These are phyloP conservation scores for Podargus strigoides DNA, from an alignment of 2,797 vertebrate species.

Conservation along the genomic window DNA sequence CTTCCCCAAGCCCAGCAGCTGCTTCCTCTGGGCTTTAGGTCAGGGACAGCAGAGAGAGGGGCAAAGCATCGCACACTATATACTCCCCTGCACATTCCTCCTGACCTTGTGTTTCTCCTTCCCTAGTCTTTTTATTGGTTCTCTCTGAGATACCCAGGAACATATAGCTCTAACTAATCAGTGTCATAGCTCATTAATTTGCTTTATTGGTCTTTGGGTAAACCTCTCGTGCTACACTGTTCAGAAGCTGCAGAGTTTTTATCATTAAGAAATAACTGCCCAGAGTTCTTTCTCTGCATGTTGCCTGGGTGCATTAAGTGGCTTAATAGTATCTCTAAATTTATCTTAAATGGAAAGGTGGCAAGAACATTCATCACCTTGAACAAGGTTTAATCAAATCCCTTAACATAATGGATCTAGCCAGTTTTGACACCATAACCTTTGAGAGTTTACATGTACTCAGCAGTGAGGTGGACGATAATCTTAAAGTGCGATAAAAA, in stretches of 20 bases:
- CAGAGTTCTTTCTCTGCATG: background rate
- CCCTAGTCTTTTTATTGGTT: background rate
- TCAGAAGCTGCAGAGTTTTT: background rate
- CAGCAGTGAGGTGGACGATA: background rate
- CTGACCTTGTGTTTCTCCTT: slow-evolving; percentile 3
- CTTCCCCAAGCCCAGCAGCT: background rate
- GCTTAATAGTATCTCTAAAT: background rate
- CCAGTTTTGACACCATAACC: background rate
- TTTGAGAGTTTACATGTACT: background rate
- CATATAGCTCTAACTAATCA: background rate
- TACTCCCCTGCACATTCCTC: background rate
- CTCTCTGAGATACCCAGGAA: background rate
- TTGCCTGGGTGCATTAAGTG: background rate
- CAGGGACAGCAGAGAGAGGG: background rate
- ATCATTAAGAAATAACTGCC: background rate
- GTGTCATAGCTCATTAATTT: slow-evolving; percentile 28
- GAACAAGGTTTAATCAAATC: background rate
- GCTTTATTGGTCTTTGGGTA: slow-evolving; percentile 14
- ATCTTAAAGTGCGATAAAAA: background rate
- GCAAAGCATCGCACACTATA: fast-evolving
- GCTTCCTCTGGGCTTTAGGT: background rate
- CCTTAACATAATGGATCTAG: background rate
- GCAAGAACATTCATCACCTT: background rate
- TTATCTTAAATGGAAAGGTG: slow-evolving; percentile 3
- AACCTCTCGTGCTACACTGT: background rate